Evolutionary conservation across 2,888 invertebrate genomes (phyloP), one percentile per base, ranked within the genome.

Genomic region (Neuroscelio doddi): DNA sequence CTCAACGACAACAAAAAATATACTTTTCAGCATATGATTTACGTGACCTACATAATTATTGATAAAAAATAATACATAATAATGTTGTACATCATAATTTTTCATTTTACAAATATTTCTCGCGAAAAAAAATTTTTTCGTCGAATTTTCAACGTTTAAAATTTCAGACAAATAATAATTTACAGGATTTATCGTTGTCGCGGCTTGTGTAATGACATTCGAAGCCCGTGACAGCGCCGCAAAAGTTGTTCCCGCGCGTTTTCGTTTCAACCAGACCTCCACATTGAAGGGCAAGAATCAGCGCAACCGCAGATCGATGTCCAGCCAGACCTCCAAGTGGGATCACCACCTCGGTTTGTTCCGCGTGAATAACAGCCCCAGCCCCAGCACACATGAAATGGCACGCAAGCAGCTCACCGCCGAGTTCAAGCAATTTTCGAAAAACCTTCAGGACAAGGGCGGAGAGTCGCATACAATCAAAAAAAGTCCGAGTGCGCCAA

Each of bases 141-240:
- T n/a, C n/a, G n/a, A n/a, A n/a, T n/a, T n/a, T n/a, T n/a, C n/a
- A n/a, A n/a, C n/a, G n/a, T n/a, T n/a, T n/a, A n/a, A n/a, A n/a
- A n/a, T n/a, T n/a, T n/a, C n/a, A n/a, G n/a, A n/a, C n/a, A n/a
- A n/a, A n/a, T 78, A n/a, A n/a, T n/a, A n/a, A n/a, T n/a, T n/a
- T n/a, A 1, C 79, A 94, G 93, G 95, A 30, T 98, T 98, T 83
- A 95, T 97, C 72, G 94, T 98, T 32, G 97, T 98, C 15, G 96
- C 97, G 24, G 96, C 97, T 0, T 97, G 97, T 81, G 98, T 98
- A 49, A 96, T 98, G 93, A 98, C 97, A n/a, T 96, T 98, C 81
- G 98, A 98, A 82, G 96, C 96, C 0, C 89, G 97, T 1, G 98
- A 98, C 85, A 95, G 95, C 64, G 95, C 97, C 0, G 95, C 96